Conservation (phyloP, 53 echinoderm and acorn worm species). For the Luidia sarsii region DNA sequence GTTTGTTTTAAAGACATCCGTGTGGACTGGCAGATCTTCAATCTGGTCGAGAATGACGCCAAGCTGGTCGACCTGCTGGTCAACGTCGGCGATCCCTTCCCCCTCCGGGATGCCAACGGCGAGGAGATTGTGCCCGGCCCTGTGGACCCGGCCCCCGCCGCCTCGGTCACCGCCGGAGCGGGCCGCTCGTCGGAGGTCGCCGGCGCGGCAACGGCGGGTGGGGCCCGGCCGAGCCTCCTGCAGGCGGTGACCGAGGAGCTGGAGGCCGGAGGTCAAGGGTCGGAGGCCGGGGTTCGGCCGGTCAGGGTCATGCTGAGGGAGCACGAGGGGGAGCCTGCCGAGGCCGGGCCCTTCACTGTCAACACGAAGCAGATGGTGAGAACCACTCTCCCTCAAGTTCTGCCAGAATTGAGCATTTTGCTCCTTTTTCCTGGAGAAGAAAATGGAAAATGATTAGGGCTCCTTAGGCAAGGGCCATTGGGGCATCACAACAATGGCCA, state of each 20-base stretch:
- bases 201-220: not conserved
- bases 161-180: constrained; percentile 1
- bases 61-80: constrained; percentile 83
- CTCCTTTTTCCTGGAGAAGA: too few species aligned
- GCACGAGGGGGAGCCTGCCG: constrained; percentile 83
- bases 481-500: too few species aligned
- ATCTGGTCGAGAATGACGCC: constrained; percentile 77
- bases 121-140: constrained; percentile 63
- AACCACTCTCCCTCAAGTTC: too few species aligned
- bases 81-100: constrained; percentile 88
- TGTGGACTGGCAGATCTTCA: constrained; percentile 92
- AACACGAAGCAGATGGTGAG: constrained; percentile 81
- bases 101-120: constrained; percentile 73
- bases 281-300: constrained; percentile 32
- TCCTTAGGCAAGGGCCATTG: too few species aligned
- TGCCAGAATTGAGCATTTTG: too few species aligned
- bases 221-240: constrained; percentile 47
- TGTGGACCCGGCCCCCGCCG: constrained; percentile 22
- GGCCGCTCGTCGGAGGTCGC: not conserved
- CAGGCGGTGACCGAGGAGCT: constrained; percentile 74
- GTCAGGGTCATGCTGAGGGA: constrained; percentile 73
- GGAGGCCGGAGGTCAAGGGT: constrained; percentile 33
- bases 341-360: constrained; percentile 76
- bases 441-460: too few species aligned
- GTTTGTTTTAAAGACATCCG: constrained; percentile 70